These are phyloP conservation scores for Archegozetes longisetosus DNA, from an alignment of 1,140 invertebrate species.

Conservation along the genomic window DNA sequence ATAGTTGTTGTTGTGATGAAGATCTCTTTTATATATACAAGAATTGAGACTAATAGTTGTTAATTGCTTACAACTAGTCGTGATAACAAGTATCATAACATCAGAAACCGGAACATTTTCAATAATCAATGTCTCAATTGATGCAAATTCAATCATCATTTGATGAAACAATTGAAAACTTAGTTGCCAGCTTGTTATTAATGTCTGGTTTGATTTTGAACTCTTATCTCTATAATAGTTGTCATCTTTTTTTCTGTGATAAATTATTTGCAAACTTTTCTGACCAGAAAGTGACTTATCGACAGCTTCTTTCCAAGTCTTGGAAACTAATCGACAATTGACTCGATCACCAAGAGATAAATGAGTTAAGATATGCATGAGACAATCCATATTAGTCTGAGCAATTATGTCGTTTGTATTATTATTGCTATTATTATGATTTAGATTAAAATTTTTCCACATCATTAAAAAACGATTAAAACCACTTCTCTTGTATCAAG, in stretches of 20 bases:
- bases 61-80: background rate
- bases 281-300: background rate
- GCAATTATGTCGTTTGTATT: background rate
- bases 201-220: background rate
- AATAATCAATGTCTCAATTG: background rate
- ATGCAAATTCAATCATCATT: background rate
- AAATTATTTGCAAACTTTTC: background rate
- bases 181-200: background rate
- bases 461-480: too few species aligned
- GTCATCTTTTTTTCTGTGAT: background rate
- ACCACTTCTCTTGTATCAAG: too few species aligned
- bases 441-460: background rate
- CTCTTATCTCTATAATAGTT: background rate
- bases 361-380: slow-evolving; percentile 2
- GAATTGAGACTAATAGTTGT: background rate
- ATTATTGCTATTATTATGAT: background rate
- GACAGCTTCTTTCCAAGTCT: background rate
- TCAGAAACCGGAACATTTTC: background rate
- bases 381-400: background rate
- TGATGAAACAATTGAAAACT: background rate
- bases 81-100: background rate
- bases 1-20: background rate
- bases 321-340: background rate
- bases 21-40: background rate
- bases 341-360: background rate